Evolutionary conservation across 2,888 invertebrate genomes (phyloP).

Genomic region (Sinotaia quadrata): DNA sequence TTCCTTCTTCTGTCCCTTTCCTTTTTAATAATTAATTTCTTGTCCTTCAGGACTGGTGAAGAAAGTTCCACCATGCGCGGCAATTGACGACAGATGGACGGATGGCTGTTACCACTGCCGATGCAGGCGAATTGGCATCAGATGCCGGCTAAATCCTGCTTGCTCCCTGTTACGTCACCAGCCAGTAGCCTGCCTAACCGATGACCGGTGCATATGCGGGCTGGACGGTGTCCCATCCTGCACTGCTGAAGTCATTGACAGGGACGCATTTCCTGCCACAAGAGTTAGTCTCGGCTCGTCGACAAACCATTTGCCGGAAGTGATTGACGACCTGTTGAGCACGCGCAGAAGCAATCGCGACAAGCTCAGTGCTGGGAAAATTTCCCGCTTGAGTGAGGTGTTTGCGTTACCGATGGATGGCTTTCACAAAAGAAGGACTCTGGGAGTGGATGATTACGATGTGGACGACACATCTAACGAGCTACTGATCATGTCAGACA

Average conservation of each 20-base stretch:
- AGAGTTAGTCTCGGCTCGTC: slow-evolving; percentile 2
- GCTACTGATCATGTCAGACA: slow-evolving; percentile 26
- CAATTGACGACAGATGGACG: slow-evolving; percentile 30
- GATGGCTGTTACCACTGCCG: slow-evolving; percentile 40
- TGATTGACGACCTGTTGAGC: neutral
- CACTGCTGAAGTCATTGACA: slow-evolving; percentile 34
- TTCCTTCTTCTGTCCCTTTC: neutral
- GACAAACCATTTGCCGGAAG: neutral
- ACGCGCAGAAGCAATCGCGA: neutral
- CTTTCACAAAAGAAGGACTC: neutral
- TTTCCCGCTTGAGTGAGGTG: neutral
- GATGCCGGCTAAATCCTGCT: slow-evolving; percentile 28
- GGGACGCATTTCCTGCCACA: slow-evolving; percentile 15
- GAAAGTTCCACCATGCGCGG: slow-evolving; percentile 13
- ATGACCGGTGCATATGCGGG: slow-evolving; percentile 38
- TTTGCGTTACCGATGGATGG: too few relatives aligned
- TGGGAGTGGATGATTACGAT: neutral
- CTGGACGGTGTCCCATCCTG: slow-evolving; percentile 41
- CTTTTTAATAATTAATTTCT: neutral
- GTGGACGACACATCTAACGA: neutral
- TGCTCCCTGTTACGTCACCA: slow-evolving; percentile 28
- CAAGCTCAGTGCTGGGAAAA: neutral
- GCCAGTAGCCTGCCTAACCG: slow-evolving; percentile 26
- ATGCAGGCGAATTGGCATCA: slow-evolving; percentile 32
- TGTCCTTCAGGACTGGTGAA: slow-evolving; percentile 15